Evolutionary conservation across 2,797 vertebrate genomes (phyloP).

Genomic region (Phoxinus dragarum): DNA sequence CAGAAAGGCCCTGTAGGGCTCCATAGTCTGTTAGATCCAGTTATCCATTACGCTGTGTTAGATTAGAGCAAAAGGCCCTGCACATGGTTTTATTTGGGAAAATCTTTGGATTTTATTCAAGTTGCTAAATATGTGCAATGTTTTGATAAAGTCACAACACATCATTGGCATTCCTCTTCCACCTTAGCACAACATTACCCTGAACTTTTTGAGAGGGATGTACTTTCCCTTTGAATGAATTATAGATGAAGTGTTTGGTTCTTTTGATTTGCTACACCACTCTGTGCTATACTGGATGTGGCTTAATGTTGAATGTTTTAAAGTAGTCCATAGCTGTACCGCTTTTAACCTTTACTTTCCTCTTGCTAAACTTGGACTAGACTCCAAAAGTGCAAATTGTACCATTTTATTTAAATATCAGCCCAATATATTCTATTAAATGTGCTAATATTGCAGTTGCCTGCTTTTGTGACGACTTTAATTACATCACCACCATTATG

Average conservation of each 20-base stretch:
- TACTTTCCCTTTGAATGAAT: constrained; percentile 59
- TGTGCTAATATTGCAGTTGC: not conserved
- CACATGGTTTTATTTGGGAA: constrained; percentile 42
- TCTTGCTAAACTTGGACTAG: not conserved
- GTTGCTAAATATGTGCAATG: constrained; percentile 56
- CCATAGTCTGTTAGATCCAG: constrained; percentile 38
- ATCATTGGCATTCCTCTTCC: constrained; percentile 28
- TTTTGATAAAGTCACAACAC: constrained; percentile 35
- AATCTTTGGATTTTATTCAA: constrained; percentile 40
- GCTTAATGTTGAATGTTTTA: constrained; percentile 19
- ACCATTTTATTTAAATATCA: not conserved
- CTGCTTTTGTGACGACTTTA: not conserved
- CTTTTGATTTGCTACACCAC: constrained; percentile 51
- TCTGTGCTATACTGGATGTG: constrained; percentile 52
- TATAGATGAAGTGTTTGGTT: constrained; percentile 61
- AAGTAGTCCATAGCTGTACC: constrained; percentile 22
- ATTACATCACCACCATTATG: not conserved
- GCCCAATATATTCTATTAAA: not conserved
- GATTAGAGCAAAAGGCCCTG: constrained; percentile 49
- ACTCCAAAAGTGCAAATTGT: not conserved
- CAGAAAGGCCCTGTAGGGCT: constrained; percentile 42
- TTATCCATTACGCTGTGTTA: constrained; percentile 40
- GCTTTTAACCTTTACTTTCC: constrained; percentile 32
- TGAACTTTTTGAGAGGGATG: constrained; percentile 52
- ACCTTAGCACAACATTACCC: constrained; percentile 32